phyloP scores from a whole-genome alignment of 2,113 vertebrate species.

The Pionites leucogaster region DNA sequence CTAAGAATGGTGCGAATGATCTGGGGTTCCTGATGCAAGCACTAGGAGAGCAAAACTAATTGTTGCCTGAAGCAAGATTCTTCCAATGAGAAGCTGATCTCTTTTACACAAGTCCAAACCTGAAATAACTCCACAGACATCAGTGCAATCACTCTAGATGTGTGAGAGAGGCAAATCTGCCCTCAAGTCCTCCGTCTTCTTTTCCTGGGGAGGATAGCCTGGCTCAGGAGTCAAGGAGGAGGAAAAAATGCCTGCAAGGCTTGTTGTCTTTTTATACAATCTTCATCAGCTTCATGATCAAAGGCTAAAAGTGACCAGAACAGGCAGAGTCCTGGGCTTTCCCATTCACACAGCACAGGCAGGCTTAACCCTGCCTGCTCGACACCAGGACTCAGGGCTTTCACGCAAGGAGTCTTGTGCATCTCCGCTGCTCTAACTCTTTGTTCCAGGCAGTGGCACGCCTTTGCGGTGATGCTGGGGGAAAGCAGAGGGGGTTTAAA shows the following conservation, averaged over 20 bases:
- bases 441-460: not conserved
- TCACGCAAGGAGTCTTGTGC: not conserved
- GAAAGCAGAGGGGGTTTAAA: not conserved
- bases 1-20: not conserved
- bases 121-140: not conserved
- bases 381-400: rapidly evolving
- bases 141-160: not conserved
- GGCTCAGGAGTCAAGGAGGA: not conserved
- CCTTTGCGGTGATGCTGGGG: not conserved
- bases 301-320: slow-evolving; percentile 17
- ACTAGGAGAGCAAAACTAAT: slow-evolving; percentile 26
- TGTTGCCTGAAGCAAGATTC: slow-evolving; percentile 23
- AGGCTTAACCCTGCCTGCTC: not conserved
- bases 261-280: not conserved
- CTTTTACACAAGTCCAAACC: slow-evolving; percentile 34
- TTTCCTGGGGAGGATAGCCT: not conserved
- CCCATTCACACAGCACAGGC: not conserved
- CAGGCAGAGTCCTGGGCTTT: not conserved
- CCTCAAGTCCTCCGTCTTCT: not conserved
- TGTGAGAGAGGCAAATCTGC: not conserved
- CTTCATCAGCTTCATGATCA: slow-evolving; percentile 25
- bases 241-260: not conserved
- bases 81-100: slow-evolving; percentile 22
- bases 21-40: not conserved
- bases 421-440: not conserved